Evolutionary conservation across 2,113 vertebrate genomes (phyloP).

Genomic region (Puntigrus tetrazona): DNA sequence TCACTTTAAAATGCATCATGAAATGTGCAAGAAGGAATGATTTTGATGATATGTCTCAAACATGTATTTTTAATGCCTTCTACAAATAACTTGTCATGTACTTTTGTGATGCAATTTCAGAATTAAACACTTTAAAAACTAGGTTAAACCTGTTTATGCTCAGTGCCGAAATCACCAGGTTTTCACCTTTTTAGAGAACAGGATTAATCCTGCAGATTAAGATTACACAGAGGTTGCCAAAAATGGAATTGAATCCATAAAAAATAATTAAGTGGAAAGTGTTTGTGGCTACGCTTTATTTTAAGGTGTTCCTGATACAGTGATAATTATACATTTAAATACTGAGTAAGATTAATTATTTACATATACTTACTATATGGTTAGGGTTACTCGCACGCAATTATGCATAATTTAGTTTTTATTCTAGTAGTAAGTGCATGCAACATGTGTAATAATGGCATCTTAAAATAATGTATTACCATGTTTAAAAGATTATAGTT

Average conservation of each 20-base stretch:
- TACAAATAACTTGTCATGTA: not conserved
- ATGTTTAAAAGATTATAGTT: not conserved
- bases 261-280: not conserved
- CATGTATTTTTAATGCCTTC: not conserved
- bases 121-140: constrained; percentile 10
- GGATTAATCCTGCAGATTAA: constrained; percentile 13
- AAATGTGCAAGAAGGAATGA: not conserved
- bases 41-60: not conserved
- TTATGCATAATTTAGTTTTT: too few species aligned
- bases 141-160: constrained; percentile 21
- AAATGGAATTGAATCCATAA: not conserved
- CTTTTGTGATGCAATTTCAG: constrained; percentile 17
- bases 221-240: not conserved
- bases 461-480: too few species aligned
- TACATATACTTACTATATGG: too few species aligned
- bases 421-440: too few species aligned
- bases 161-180: not conserved
- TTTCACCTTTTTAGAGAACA: not conserved
- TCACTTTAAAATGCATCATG: not conserved
- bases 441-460: too few species aligned
- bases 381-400: too few species aligned
- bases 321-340: too few species aligned
- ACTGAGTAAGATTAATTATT: too few species aligned
- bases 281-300: not conserved
- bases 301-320: too few species aligned